phyloP scores from a whole-genome alignment of 2,797 vertebrate species.

The Clarias platycephalus region DNA sequence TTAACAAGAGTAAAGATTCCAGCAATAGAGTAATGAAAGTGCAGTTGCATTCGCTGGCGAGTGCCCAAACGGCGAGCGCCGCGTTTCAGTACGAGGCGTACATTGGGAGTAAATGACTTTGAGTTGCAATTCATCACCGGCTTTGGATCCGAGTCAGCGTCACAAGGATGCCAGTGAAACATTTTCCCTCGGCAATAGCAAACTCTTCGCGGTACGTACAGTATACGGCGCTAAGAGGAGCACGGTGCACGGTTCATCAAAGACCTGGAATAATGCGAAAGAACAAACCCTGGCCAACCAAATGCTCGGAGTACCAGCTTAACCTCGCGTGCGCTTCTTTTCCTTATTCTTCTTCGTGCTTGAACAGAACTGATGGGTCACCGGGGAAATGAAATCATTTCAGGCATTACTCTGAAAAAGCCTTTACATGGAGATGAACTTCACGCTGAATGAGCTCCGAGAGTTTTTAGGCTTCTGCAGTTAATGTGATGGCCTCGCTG shows the following conservation, averaged over 20 bases:
- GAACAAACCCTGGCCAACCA: conserved; percentile 21
- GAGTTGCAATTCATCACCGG: conserved; percentile 37
- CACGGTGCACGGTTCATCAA: conserved; percentile 17
- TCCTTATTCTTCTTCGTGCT: conserved; percentile 12
- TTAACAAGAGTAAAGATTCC: conserved; percentile 36
- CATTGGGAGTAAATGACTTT: conserved; percentile 29
- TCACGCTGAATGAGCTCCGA: conserved; percentile 18
- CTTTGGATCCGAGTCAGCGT: conserved; percentile 37
- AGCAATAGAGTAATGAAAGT: conserved; percentile 50
- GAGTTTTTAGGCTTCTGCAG: conserved; percentile 26
- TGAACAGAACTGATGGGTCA: conserved; percentile 38
- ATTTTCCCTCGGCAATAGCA: background rate
- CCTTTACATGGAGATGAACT: conserved; percentile 36
- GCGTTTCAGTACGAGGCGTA: conserved; percentile 38
- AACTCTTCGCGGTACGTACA: background rate
- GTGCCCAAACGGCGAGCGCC: conserved; percentile 44
- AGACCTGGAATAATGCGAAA: conserved; percentile 34
- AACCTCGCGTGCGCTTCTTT: conserved; percentile 1
- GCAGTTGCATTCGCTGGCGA: conserved; percentile 48
- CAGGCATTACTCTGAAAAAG: conserved; percentile 49
- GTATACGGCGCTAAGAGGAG: background rate
- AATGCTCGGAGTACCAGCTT: conserved; percentile 16
- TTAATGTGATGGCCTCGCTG: conserved; percentile 16
- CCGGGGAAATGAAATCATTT: conserved; percentile 42
- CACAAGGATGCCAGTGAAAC: conserved; percentile 26